These are phyloP conservation scores for Synodontis membranacea DNA, from an alignment of 2,113 vertebrate genomes.

Conservation along the genomic window DNA sequence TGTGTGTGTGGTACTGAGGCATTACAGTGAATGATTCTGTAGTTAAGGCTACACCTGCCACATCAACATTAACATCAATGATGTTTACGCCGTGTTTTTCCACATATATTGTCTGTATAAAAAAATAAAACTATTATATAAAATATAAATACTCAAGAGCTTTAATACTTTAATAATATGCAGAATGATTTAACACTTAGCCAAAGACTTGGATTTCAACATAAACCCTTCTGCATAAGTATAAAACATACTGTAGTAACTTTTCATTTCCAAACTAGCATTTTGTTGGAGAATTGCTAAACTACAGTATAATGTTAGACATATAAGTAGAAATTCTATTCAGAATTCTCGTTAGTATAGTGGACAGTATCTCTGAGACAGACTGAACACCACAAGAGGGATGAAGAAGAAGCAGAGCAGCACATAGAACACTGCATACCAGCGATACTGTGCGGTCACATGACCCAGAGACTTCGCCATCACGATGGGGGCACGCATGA, in stretches of 20 bases:
- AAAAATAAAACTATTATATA: background rate
- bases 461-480: constrained; percentile 82
- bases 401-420: constrained; percentile 80
- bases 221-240: background rate
- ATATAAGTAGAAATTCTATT: constrained; percentile 21
- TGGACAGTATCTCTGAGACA: constrained; percentile 76
- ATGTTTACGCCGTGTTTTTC: too few relatives aligned
- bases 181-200: background rate
- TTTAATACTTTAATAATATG: background rate
- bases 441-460: constrained; percentile 86
- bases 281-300: background rate
- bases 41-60: too few relatives aligned
- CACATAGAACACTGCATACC: constrained; percentile 91
- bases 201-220: background rate
- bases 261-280: background rate
- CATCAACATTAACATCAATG: too few relatives aligned
- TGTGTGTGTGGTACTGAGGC: background rate
- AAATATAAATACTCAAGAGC: background rate
- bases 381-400: constrained; percentile 80
- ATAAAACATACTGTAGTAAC: background rate
- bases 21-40: background rate
- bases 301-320: background rate
- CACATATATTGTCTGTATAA: background rate
- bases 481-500: constrained; percentile 85
- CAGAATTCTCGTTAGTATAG: constrained; percentile 62